Conservation (phyloP, 2,888 invertebrate species). For the Drosophila infuscata region DNA sequence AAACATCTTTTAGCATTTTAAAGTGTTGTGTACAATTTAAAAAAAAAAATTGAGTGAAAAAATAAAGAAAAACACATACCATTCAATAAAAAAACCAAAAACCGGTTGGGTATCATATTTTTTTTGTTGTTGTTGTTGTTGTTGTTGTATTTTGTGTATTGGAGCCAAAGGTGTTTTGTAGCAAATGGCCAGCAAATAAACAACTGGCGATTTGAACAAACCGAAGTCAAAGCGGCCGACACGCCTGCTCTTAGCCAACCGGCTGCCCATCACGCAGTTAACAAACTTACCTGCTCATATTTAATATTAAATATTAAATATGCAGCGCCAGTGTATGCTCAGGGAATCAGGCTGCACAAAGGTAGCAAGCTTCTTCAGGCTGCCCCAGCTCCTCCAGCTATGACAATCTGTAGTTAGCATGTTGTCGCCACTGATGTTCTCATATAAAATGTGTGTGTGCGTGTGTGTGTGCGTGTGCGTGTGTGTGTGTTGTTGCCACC, state of each 20-base stretch:
- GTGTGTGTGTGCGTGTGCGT: not conserved
- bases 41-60: slow-evolving; percentile 29
- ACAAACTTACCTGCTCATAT: slow-evolving; percentile 26
- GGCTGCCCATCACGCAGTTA: slow-evolving; percentile 51
- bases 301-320: slow-evolving; percentile 34
- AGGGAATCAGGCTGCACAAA: slow-evolving; percentile 32
- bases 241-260: slow-evolving; percentile 62
- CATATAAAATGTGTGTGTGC: not conserved
- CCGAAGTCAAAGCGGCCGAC: slow-evolving; percentile 56
- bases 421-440: slow-evolving; percentile 20
- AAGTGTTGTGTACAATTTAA: slow-evolving; percentile 63
- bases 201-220: slow-evolving; percentile 55
- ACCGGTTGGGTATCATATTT: slow-evolving; percentile 65
- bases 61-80: slow-evolving; percentile 38
- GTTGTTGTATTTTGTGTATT: slow-evolving; percentile 20
- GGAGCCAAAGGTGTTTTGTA: slow-evolving; percentile 69
- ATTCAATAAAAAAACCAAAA: slow-evolving; percentile 38
- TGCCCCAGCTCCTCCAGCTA: not conserved
- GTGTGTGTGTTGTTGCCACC: slow-evolving; percentile 31
- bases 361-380: not conserved
- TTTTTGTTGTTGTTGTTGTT: slow-evolving; percentile 17
- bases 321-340: slow-evolving; percentile 18
- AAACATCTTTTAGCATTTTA: slow-evolving; percentile 78
- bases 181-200: slow-evolving; percentile 74
- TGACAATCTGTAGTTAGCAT: slow-evolving; percentile 32